Conservation (phyloP, 2,797 vertebrate genomes). For the Pempheris klunzingeri region DNA sequence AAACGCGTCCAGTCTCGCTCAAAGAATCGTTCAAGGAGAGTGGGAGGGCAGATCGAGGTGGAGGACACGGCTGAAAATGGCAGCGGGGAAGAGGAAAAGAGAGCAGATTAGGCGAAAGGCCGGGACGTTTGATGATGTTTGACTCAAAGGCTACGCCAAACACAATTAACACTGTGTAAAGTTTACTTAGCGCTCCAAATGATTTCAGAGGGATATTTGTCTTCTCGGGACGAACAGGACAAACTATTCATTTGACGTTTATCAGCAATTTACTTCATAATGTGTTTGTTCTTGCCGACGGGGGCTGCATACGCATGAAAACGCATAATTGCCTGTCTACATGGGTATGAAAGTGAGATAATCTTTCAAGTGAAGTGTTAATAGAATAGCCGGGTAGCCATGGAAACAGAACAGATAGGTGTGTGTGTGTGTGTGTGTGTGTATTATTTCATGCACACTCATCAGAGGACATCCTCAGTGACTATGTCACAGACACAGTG, state of each 20-base stretch:
- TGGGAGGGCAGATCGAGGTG: neutral
- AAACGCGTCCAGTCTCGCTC: too few relatives aligned
- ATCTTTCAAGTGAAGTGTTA: slow-evolving; percentile 46
- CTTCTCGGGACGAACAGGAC: slow-evolving; percentile 30
- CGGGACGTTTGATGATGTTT: slow-evolving; percentile 29
- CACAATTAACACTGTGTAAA: slow-evolving; percentile 63
- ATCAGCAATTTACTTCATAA: slow-evolving; percentile 42
- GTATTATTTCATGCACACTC: neutral
- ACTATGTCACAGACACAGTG: neutral
- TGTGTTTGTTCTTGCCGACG: slow-evolving; percentile 51
- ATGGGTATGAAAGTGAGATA: slow-evolving; percentile 22
- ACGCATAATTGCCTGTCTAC: slow-evolving; percentile 28
- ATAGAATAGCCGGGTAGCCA: slow-evolving; percentile 55
- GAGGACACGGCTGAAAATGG: neutral
- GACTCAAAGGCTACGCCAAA: slow-evolving; percentile 51
- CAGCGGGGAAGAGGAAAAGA: neutral
- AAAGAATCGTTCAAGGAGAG: slow-evolving; percentile 20
- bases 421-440: slow-evolving; percentile 20
- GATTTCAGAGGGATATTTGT: slow-evolving; percentile 42
- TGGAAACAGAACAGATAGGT: slow-evolving; percentile 53
- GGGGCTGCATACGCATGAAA: slow-evolving; percentile 37
- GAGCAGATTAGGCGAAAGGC: slow-evolving; percentile 5
- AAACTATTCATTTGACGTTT: slow-evolving; percentile 26
- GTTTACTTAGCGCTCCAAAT: slow-evolving; percentile 43
- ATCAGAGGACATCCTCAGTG: neutral